Conservation (phyloP, 2,797 vertebrate species). For the Menidia menidia region DNA sequence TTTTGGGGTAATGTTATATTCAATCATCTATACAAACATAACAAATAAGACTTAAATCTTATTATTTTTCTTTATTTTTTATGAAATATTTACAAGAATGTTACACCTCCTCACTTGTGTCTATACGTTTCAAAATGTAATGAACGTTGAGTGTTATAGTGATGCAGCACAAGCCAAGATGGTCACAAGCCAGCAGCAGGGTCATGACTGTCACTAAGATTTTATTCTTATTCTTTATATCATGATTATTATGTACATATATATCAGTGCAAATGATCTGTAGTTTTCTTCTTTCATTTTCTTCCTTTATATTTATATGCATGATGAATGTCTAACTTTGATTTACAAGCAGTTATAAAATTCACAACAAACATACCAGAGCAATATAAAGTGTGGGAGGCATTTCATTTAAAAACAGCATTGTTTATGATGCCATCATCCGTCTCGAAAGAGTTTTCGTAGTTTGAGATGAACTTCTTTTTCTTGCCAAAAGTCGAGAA, state of each 20-base stretch:
- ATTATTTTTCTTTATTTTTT: background rate
- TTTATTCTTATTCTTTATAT: too few species aligned
- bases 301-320: background rate
- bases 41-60: background rate
- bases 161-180: conserved; percentile 8
- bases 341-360: background rate
- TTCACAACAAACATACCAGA: background rate
- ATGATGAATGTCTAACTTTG: background rate
- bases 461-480: conserved; percentile 85
- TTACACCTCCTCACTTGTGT: background rate
- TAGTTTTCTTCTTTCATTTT: background rate
- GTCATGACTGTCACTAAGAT: too few species aligned
- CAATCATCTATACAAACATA: conserved; percentile 9
- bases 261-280: background rate
- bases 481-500: conserved; percentile 95
- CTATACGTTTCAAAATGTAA: conserved; percentile 14
- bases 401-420: conserved; percentile 69
- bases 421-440: conserved; percentile 84
- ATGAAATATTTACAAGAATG: background rate
- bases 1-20: conserved; percentile 5
- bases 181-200: background rate
- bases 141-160: conserved; percentile 19
- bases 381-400: background rate
- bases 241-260: too few species aligned
- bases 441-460: conserved; percentile 77